Evolutionary conservation across 1,140 invertebrate species (phyloP), one percentile per base, ranked within the genome.

Genomic region (Dendrolimus kikuchii): DNA sequence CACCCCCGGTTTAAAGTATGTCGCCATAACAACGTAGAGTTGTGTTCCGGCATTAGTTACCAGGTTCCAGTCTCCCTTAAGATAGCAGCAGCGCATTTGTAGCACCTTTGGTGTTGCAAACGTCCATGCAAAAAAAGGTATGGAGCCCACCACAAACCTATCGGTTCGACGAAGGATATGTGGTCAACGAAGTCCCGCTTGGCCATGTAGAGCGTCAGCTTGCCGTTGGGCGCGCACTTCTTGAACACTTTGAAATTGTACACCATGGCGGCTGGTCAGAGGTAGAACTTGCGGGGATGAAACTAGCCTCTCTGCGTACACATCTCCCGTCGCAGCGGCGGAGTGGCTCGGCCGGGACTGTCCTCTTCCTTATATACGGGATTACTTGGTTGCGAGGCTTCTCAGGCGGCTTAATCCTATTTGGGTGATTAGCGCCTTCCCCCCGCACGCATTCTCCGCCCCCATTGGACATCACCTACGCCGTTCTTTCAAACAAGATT

Each of bases 181-280:
- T 98, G 95, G 83, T 99, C 98, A 51, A 99, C 94, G 86, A 98
- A 99, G 77, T 99, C 98, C 67, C 98, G 89, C 84, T 98, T 98
- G 5, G 96, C 96, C 68, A 99, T 90, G 78, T 99, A 99, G 53
- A 99, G 89, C 8, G 96, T 96, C 49, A 99, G 90, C 90, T 98
- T 98, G 52, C 94, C 95, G 89, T 98, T 98, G 5, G 96, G 96
- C 5, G 96, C 95, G 68, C 92, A 93, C 88, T 99, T 99, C 87
- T 98, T 99, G 86, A 94, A 98, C 66, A 98, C 96, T 88, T 96
- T 96, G 82, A 95, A 95, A 77, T 95, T 95, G 60, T 92, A 91
- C 70, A 95, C 94, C 95, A 96, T 96, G 65, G 79, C 92, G 55
- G 23, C 48, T 8, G 10, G 45, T 46, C 47, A 50, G 51, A 5